Percentiles rank a stretch among this genome's conserved stretches.
Conservation (phyloP, 2,797 vertebrate species). For the Lycodopsis pacificus region DNA sequence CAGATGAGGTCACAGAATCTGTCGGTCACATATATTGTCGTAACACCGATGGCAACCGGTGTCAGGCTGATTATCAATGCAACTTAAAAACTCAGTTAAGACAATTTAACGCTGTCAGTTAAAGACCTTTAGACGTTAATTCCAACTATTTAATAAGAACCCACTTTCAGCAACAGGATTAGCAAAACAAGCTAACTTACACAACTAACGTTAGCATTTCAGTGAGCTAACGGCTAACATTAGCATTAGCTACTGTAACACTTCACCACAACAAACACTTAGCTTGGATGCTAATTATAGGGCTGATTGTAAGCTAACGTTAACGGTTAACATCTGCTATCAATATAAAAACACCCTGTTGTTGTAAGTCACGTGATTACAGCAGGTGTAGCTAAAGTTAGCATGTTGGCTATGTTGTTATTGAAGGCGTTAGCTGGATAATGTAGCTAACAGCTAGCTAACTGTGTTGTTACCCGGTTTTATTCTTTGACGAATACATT, state of each 20-base stretch:
- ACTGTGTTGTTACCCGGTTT: conserved; percentile 9
- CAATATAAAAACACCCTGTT: neutral
- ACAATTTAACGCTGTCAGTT: neutral
- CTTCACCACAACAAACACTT: conserved; percentile 19
- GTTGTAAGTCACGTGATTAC: neutral
- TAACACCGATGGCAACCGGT: neutral
- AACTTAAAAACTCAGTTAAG: neutral
- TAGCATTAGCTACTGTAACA: neutral
- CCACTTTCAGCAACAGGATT: neutral
- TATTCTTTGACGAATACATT: neutral
- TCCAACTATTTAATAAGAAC: neutral
- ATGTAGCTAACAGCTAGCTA: neutral
- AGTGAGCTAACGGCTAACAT: neutral
- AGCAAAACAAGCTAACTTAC: conserved; percentile 31
- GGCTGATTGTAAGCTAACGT: neutral
- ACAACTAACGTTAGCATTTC: neutral
- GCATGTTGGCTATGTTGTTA: neutral
- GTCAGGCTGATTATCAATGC: neutral
- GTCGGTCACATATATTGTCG: neutral
- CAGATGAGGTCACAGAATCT: neutral
- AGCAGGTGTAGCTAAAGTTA: conserved; percentile 25
- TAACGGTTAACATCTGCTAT: neutral
- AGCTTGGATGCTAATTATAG: neutral
- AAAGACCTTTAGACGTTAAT: neutral
- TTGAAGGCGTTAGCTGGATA: conserved; percentile 21